Base-by-base conservation (phyloP, 2,888 invertebrate genomes). In the Drosophila tripunctata region DNA sequence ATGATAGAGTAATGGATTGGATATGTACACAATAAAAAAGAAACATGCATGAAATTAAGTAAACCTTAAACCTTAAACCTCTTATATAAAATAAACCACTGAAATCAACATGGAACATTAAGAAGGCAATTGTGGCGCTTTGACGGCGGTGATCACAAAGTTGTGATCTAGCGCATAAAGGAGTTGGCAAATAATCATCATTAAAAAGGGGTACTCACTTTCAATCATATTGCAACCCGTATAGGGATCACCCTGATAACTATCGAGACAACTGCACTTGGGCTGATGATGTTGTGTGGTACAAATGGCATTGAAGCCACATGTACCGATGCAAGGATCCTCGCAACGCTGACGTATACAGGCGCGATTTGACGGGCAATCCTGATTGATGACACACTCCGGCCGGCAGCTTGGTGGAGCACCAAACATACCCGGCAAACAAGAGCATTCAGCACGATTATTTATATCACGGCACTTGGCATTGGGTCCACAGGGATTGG, bases 161-260 rank as follows among this genome's bases (percentile, higher is more conserved):
- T 7, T 6, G 47, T 14, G 31, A 52, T 62, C 50, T 44, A 57
- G 38, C 47, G 43, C 61, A 14, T 54, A 21, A 41, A 70, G 41
- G 19, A 47, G 41, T 72, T 52, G 67, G 65, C 27, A 65, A 55
- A 45, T 52, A 67, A 8, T 71, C 15, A 50, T n/a, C n/a, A n/a
- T n/a, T n/a, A 54, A 73, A 62, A 22, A 15, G 17, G 22, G 51
- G 83, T 75, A 93, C 94, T 94, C 92, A 94, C 94, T 90, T 90
- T 92, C 92, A 67, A 92, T 91, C 78, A 92, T 90, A 79, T 94
- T 94, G 90, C 96, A 96, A 87, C 95, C 94, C 4, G 94, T 93
- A 90, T 96, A 96, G 24, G 96, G 96, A 93, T 96, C 96, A 80
- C 96, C 96, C 50, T 94, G 94, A 81, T 93, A 94, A 63, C 94